These are phyloP conservation scores for Lepidothrix coronata DNA, from an alignment of 2,113 vertebrate genomes.

Conservation along the genomic window DNA sequence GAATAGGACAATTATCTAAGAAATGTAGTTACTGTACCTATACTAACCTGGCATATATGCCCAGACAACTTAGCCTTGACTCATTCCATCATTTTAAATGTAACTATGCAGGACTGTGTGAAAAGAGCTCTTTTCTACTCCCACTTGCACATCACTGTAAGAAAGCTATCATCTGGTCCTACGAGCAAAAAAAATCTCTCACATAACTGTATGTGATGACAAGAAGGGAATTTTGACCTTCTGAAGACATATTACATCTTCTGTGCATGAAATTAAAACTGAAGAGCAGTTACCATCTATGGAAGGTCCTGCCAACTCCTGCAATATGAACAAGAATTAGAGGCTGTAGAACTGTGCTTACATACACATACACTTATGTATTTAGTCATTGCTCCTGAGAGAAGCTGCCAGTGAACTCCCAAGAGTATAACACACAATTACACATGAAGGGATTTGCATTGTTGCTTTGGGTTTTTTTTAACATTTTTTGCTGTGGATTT, in stretches of 20 bases:
- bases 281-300: not conserved
- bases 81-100: not conserved
- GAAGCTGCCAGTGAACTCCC: not conserved
- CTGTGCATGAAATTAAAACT: not conserved
- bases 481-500: not conserved
- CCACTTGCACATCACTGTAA: not conserved
- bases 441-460: not conserved
- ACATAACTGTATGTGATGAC: not conserved
- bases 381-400: not conserved
- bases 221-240: not conserved
- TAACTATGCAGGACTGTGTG: not conserved
- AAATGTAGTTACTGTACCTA: not conserved
- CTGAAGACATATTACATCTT: not conserved
- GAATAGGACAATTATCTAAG: not conserved
- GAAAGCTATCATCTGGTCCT: not conserved
- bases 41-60: not conserved
- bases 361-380: not conserved
- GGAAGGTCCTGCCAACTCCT: not conserved
- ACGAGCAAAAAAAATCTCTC: not conserved
- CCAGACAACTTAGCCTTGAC: not conserved
- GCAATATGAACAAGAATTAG: not conserved
- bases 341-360: not conserved
- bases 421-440: not conserved
- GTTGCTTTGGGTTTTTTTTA: not conserved
- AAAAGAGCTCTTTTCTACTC: not conserved